Evolutionary conservation across 2,888 invertebrate genomes (phyloP).

Genomic region (Drosophila setosimentum): DNA sequence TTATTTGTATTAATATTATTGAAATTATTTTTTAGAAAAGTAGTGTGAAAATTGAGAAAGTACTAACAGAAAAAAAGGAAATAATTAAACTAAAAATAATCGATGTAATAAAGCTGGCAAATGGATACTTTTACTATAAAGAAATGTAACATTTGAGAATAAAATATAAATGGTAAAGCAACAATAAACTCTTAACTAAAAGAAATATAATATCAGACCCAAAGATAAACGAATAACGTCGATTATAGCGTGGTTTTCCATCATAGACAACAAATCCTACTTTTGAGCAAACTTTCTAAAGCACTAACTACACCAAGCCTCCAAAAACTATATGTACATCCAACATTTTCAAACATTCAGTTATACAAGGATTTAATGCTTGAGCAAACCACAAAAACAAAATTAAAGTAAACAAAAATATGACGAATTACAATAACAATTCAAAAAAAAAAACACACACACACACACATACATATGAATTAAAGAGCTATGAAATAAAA

Average conservation of each 20-base stretch:
- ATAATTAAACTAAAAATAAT: slow-evolving; percentile 30
- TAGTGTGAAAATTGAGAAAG: slow-evolving; percentile 55
- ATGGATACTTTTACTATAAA: slow-evolving; percentile 13
- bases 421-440: slow-evolving; percentile 67
- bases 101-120: slow-evolving; percentile 19
- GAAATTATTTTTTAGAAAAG: slow-evolving; percentile 79
- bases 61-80: slow-evolving; percentile 28
- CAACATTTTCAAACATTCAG: slow-evolving; percentile 26
- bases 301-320: slow-evolving; percentile 37
- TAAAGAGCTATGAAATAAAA: slow-evolving; percentile 43
- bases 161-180: slow-evolving; percentile 1
- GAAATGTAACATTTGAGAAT: slow-evolving; percentile 8
- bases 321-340: slow-evolving; percentile 35
- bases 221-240: slow-evolving; percentile 7
- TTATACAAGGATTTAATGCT: slow-evolving; percentile 34
- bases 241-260: slow-evolving; percentile 14
- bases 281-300: slow-evolving; percentile 42
- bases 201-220: slow-evolving; percentile 22
- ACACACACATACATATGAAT: slow-evolving; percentile 27
- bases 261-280: slow-evolving; percentile 18
- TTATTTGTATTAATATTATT: slow-evolving; percentile 75
- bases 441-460: slow-evolving; percentile 22
- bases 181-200: slow-evolving; percentile 5
- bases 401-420: slow-evolving; percentile 23
- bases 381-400: slow-evolving; percentile 22